phyloP scores from a whole-genome alignment of 2,888 invertebrate species.

The Caenorhabditis japonica region DNA sequence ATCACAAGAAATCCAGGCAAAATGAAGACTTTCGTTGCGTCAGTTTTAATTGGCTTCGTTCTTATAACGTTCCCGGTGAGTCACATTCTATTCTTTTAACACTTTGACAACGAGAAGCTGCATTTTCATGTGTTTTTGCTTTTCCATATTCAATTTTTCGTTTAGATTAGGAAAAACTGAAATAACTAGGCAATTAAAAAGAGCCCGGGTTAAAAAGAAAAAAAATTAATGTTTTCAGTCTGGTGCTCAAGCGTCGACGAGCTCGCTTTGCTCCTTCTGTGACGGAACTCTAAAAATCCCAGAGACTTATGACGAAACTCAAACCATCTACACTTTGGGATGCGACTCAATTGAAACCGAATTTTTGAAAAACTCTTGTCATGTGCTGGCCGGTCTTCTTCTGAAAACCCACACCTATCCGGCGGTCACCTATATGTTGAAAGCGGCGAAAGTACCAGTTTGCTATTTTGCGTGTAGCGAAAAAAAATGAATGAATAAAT shows the following conservation, averaged over 20 bases:
- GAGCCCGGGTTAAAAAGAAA: too few relatives aligned
- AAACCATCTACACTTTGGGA: constrained; percentile 1
- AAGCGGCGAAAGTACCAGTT: background rate
- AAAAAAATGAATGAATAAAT: background rate
- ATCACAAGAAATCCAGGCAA: too few relatives aligned
- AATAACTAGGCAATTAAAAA: too few relatives aligned
- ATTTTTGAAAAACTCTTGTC: background rate
- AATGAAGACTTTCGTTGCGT: too few relatives aligned
- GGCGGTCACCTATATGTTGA: background rate
- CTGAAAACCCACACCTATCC: constrained; percentile 1
- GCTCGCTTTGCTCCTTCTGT: background rate
- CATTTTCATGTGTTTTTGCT: too few relatives aligned
- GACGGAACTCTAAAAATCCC: background rate
- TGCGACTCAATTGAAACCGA: constrained; percentile 7
- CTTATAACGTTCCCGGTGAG: too few relatives aligned
- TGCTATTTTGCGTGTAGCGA: background rate
- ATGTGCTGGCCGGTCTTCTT: background rate
- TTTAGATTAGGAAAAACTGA: too few relatives aligned
- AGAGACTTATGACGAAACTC: background rate
- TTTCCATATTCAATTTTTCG: too few relatives aligned
- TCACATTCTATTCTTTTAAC: too few relatives aligned
- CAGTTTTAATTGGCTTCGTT: too few relatives aligned
- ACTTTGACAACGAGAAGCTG: too few relatives aligned
- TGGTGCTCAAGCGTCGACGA: background rate
- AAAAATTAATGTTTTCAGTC: too few relatives aligned